Percentiles rank a stretch among this genome's conserved stretches.
These are phyloP conservation scores for Xiphias gladius DNA, from an alignment of 2,113 vertebrate genomes.

Conservation along the genomic window DNA sequence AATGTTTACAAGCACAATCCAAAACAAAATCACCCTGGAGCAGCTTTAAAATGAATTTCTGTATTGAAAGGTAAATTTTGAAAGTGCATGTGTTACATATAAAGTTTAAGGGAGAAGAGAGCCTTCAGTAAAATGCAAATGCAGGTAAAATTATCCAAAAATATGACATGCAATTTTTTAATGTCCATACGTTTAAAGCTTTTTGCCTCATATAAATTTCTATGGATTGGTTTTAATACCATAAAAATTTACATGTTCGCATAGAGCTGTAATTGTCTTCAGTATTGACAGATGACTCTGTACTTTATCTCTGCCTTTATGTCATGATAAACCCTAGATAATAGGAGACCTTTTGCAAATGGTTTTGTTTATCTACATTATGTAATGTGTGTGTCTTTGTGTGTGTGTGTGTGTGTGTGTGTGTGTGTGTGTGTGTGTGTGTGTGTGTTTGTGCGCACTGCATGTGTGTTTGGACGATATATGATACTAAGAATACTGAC, in stretches of 20 bases:
- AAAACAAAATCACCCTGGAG: not conserved
- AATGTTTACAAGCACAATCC: not conserved
- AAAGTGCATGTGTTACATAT: too few species aligned
- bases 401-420: not conserved
- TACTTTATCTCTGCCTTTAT: constrained; percentile 31
- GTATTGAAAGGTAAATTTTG: too few species aligned
- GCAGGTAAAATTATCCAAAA: too few species aligned
- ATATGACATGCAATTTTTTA: too few species aligned
- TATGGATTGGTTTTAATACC: not conserved
- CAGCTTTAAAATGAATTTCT: not conserved
- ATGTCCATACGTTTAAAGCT: not conserved
- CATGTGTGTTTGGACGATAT: constrained; percentile 47
- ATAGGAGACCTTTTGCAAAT: constrained; percentile 37
- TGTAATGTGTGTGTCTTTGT: constrained; percentile 37
- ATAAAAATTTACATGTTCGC: constrained; percentile 10
- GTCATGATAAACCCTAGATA: constrained; percentile 35
- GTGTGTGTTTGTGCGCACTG: not conserved
- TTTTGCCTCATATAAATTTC: not conserved
- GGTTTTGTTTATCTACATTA: constrained; percentile 65
- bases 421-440: constrained; percentile 6
- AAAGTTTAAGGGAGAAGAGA: too few species aligned
- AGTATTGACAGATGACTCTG: constrained; percentile 42
- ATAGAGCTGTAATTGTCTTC: constrained; percentile 26
- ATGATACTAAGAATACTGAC: constrained; percentile 36
- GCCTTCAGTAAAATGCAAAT: too few species aligned